These are phyloP conservation scores for Taphrorychus bicolor DNA, from an alignment of 2,888 invertebrate species.

Conservation along the genomic window DNA sequence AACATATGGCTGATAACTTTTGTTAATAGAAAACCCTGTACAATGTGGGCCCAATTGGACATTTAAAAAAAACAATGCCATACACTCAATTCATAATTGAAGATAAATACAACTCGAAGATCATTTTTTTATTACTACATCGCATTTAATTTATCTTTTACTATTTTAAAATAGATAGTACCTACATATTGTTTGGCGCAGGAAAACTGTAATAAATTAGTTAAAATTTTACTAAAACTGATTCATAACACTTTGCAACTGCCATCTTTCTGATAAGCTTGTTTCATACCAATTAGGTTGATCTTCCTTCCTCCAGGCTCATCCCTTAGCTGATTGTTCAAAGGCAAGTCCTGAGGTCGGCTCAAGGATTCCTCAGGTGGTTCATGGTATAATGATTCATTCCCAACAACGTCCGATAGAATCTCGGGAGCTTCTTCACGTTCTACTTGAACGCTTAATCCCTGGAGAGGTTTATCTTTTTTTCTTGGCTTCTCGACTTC, in stretches of 20 bases:
- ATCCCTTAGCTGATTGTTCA: constrained; percentile 35
- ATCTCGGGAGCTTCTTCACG: too few species aligned
- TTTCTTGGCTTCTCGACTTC: constrained; percentile 27
- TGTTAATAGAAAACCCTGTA: too few species aligned
- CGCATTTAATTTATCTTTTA: too few species aligned
- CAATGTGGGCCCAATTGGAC: too few species aligned
- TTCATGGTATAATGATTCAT: not conserved
- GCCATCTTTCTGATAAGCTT: not conserved
- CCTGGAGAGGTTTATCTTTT: not conserved
- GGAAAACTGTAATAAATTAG: not conserved
- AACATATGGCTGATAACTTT: too few species aligned
- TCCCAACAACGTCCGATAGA: too few species aligned
- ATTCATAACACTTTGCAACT: constrained; percentile 10
- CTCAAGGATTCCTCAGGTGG: not conserved
- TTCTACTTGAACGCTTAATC: not conserved
- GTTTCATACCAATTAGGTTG: constrained; percentile 47
- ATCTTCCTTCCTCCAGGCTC: constrained; percentile 47
- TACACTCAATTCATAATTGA: too few species aligned
- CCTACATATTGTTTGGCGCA: too few species aligned
- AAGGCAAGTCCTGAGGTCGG: constrained; percentile 44
- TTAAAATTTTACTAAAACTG: not conserved
- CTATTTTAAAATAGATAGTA: too few species aligned
- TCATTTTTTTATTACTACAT: too few species aligned
- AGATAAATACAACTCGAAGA: too few species aligned
- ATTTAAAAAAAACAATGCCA: too few species aligned